Evolutionary conservation across 2,113 vertebrate species (phyloP).

Genomic region (Planiliza haematocheilus): DNA sequence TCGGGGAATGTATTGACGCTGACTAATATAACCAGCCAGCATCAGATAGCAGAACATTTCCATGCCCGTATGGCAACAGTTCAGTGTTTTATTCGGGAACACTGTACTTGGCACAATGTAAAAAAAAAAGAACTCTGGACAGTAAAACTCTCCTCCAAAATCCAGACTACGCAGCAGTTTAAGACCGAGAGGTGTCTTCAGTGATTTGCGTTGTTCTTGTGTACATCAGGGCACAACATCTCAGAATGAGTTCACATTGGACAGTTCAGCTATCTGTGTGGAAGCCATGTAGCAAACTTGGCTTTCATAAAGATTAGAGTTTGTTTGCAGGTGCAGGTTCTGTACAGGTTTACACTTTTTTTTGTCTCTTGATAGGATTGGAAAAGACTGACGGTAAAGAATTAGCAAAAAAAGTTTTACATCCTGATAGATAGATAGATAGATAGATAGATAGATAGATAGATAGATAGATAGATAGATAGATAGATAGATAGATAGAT

Average conservation of each 20-base stretch:
- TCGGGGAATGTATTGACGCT: slow-evolving; percentile 5
- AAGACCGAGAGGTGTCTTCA: slow-evolving; percentile 13
- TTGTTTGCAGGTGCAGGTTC: too few relatives aligned
- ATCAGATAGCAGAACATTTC: slow-evolving; percentile 7
- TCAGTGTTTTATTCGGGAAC: slow-evolving; percentile 33
- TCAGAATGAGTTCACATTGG: background rate
- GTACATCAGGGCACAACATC: background rate
- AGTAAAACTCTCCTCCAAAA: slow-evolving; percentile 25
- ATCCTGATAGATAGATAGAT: background rate
- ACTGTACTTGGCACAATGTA: slow-evolving; percentile 23
- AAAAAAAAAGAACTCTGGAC: slow-evolving; percentile 19
- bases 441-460: slow-evolving; percentile 9
- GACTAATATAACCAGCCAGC: slow-evolving; percentile 10
- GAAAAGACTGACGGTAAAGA: too few relatives aligned
- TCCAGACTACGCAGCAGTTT: slow-evolving; percentile 26
- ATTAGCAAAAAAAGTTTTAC: too few relatives aligned
- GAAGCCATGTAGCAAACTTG: too few relatives aligned
- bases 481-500: background rate
- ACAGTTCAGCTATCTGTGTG: background rate
- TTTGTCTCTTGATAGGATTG: background rate
- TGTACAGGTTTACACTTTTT: too few relatives aligned
- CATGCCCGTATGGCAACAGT: slow-evolving; percentile 8
- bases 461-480: slow-evolving; percentile 2
- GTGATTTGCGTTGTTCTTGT: slow-evolving; percentile 16
- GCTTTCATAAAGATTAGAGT: too few relatives aligned